Evolutionary conservation across 92 coral and sea anemone genomes (phyloP).

Genomic region (Heliopora coerulea): DNA sequence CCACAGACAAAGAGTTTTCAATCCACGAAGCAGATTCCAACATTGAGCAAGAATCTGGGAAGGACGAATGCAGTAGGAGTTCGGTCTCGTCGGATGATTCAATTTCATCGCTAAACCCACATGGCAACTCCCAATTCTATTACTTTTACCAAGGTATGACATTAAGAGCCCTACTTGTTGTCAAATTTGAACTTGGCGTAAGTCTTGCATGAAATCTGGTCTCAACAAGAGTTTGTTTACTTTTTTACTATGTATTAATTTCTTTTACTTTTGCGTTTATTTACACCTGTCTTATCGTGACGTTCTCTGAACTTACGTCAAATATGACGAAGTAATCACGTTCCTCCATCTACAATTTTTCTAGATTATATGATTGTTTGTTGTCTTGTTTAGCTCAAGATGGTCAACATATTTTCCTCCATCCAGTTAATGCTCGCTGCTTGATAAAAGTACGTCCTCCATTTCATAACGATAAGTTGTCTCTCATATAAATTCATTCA

Average conservation of each 20-base stretch:
- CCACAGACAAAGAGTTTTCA: background rate
- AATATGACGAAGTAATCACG: no score
- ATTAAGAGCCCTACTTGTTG: no score
- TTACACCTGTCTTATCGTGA: no score
- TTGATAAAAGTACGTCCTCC: constrained; percentile 65
- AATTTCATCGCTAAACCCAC: constrained; percentile 43
- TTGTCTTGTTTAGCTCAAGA: constrained; percentile 70
- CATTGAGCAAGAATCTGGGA: constrained; percentile 26
- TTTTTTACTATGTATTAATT: no score
- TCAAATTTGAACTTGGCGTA: no score
- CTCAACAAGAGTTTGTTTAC: no score
- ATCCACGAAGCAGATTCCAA: background rate
- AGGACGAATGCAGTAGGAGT: constrained; percentile 28
- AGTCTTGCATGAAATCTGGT: no score
- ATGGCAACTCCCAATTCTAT: constrained; percentile 43
- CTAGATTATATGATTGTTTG: no score
- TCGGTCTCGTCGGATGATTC: constrained; percentile 46
- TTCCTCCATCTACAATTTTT: no score
- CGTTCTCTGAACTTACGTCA: no score
- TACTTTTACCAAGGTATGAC: constrained; percentile 84
- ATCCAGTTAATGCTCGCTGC: constrained; percentile 90
- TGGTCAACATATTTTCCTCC: constrained; percentile 92
- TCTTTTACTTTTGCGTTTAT: no score
- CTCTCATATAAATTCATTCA: background rate
- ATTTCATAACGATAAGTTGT: background rate